Percentiles rank a stretch among this genome's conserved stretches.
Evolutionary conservation across 2,113 vertebrate species (phyloP).

Genomic region (Rhizomys pruinosus): DNA sequence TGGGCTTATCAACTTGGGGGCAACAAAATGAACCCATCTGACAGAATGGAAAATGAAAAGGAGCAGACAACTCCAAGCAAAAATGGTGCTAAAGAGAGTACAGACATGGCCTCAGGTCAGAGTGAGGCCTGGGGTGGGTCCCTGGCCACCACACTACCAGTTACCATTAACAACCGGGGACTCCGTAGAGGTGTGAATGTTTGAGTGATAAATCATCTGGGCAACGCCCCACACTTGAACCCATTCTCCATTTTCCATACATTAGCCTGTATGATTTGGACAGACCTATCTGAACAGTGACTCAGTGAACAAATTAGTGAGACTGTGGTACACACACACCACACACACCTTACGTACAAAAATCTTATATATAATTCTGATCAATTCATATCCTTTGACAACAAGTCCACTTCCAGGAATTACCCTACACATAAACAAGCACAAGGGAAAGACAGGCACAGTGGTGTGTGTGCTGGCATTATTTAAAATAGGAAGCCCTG

Average conservation of each 20-base stretch:
- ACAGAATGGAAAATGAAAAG: not conserved
- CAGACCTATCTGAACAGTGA: not conserved
- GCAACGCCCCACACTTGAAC: not conserved
- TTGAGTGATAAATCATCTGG: not conserved
- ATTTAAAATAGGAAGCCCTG: constrained; percentile 49
- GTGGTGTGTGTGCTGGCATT: not conserved
- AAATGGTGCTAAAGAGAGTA: not conserved
- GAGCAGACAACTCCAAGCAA: not conserved
- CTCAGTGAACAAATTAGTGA: not conserved
- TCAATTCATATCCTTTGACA: not conserved
- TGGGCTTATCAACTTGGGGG: not conserved
- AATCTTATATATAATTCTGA: not conserved
- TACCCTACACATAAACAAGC: not conserved
- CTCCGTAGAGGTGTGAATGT: not conserved
- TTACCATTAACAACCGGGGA: not conserved
- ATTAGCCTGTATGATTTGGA: not conserved
- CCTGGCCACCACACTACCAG: not conserved
- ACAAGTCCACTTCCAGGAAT: constrained; percentile 7
- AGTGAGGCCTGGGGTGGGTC: not conserved
- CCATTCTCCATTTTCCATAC: not conserved
- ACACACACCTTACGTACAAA: not conserved
- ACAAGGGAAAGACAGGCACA: not conserved
- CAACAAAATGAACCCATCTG: not conserved
- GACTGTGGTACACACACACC: not conserved
- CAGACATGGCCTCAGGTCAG: not conserved